These are phyloP conservation scores for Rotaria macrura DNA, from an alignment of 2,888 invertebrate species.

Conservation along the genomic window DNA sequence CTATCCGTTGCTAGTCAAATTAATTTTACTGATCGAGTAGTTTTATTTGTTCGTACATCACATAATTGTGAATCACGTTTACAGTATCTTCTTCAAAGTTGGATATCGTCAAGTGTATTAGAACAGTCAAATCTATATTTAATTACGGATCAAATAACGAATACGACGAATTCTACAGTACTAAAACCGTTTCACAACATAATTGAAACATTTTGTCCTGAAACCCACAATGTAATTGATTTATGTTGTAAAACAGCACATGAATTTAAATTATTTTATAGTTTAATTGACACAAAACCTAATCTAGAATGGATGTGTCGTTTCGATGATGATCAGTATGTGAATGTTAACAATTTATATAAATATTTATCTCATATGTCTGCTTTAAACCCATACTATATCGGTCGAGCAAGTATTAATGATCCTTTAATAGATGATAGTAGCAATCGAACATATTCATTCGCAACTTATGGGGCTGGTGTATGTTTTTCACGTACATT, in stretches of 20 bases:
- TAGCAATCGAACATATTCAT: neutral
- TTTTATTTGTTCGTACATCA: neutral
- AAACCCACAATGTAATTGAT: neutral
- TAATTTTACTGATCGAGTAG: neutral
- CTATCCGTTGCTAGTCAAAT: neutral
- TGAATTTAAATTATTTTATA: neutral
- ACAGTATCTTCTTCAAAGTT: neutral
- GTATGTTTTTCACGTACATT: neutral
- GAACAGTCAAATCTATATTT: neutral
- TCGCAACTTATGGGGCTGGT: slow-evolving; percentile 19
- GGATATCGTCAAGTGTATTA: neutral
- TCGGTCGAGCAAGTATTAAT: neutral
- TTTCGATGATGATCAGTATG: slow-evolving; percentile 23
- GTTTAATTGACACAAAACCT: neutral
- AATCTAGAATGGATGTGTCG: neutral
- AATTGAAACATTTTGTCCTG: neutral
- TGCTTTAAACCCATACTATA: neutral
- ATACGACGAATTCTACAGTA: neutral
- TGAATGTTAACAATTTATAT: neutral
- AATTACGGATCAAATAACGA: neutral
- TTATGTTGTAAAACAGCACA: slow-evolving; percentile 20
- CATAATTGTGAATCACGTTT: neutral
- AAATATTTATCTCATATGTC: neutral
- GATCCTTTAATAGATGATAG: too few relatives aligned
- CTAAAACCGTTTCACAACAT: neutral